Evolutionary conservation across 35 echinoderm and acorn worm species (phyloP).

Genomic region (Ophiothrix spiculata): DNA sequence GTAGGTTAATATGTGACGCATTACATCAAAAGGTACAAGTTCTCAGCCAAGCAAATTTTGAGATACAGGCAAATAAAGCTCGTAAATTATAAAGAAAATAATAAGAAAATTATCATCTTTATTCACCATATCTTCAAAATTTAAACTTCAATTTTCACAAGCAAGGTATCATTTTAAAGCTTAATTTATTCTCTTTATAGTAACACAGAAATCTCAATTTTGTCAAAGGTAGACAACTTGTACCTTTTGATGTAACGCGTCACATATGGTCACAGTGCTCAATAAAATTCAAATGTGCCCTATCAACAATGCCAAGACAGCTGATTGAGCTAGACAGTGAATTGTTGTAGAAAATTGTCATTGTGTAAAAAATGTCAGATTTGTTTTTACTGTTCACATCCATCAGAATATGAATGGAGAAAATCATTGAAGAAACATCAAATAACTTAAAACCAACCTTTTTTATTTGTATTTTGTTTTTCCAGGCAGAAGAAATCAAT

Average conservation of each 20-base stretch:
- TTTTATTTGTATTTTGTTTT: neutral
- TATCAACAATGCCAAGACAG: neutral
- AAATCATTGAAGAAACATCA: neutral
- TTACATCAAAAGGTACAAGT: too few species aligned
- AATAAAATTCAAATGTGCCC: neutral
- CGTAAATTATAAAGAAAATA: too few species aligned
- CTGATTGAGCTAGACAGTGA: neutral
- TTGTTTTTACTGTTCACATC: neutral
- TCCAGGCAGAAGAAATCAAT: conserved; percentile 93
- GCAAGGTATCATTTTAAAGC: too few species aligned
- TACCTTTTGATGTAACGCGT: neutral
- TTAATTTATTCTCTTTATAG: too few species aligned
- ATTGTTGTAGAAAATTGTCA: neutral
- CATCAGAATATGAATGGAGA: neutral
- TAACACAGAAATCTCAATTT: too few species aligned
- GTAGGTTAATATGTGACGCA: too few species aligned
- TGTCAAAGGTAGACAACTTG: too few species aligned
- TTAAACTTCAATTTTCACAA: too few species aligned
- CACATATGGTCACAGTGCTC: neutral
- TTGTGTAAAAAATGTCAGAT: neutral
- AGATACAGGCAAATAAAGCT: too few species aligned
- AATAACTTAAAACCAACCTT: neutral
- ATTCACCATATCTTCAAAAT: too few species aligned
- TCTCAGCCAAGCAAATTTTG: too few species aligned
- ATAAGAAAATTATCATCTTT: too few species aligned